These are phyloP conservation scores for Chaunax sp. DNA, from an alignment of 2,797 vertebrate species.

Conservation along the genomic window DNA sequence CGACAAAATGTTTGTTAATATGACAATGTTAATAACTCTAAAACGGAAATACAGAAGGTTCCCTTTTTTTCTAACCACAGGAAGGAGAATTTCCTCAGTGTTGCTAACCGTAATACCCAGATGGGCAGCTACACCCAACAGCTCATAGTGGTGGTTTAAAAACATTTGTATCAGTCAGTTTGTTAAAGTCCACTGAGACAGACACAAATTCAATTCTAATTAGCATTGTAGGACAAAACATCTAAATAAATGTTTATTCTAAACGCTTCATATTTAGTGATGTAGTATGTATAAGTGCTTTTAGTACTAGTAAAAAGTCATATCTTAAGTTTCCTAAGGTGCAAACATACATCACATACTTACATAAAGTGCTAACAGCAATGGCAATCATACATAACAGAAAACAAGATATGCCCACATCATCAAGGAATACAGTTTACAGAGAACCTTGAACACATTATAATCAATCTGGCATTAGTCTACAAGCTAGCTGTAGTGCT, in stretches of 20 bases:
- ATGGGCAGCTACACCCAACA: background rate
- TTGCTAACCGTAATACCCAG: background rate
- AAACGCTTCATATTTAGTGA: background rate
- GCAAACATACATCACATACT: constrained; percentile 30
- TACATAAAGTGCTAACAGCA: constrained; percentile 61
- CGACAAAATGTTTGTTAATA: background rate
- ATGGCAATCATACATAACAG: background rate
- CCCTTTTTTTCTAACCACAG: background rate
- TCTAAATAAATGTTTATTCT: background rate
- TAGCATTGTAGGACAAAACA: background rate
- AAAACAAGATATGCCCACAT: background rate
- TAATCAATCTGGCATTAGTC: constrained; percentile 1
- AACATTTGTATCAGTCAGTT: background rate
- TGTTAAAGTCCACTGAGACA: background rate
- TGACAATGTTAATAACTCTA: constrained; percentile 13
- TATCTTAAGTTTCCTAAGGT: constrained; percentile 33
- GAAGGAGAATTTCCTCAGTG: background rate
- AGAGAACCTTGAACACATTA: constrained; percentile 15
- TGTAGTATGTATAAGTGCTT: constrained; percentile 19
- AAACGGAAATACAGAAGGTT: background rate
- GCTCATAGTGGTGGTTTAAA: background rate
- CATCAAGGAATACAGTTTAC: background rate
- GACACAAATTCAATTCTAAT: background rate
- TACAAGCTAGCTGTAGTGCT: constrained; percentile 19
- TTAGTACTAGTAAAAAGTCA: constrained; percentile 17